Evolutionary conservation across 2,113 vertebrate genomes (phyloP).

Genomic region (Phasianus colchicus): DNA sequence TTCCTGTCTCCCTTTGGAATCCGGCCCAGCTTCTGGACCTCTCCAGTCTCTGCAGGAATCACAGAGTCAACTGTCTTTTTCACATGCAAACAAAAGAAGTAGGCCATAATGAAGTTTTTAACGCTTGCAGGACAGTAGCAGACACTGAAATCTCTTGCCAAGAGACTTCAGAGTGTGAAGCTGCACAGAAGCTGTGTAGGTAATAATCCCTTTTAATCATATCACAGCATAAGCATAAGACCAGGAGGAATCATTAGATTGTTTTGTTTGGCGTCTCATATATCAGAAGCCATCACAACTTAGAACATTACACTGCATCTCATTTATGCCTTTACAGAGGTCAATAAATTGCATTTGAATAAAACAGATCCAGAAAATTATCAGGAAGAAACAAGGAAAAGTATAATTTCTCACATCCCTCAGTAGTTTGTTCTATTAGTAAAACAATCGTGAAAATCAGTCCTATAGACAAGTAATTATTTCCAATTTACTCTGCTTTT

Average conservation of each 20-base stretch:
- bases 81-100: neutral
- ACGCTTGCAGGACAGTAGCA: conserved; percentile 35
- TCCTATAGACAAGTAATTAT: neutral
- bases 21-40: neutral
- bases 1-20: neutral
- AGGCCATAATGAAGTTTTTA: conserved; percentile 38
- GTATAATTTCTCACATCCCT: neutral
- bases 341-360: neutral
- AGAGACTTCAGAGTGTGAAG: conserved; percentile 15
- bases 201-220: conserved; percentile 24
- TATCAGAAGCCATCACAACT: neutral
- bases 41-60: neutral
- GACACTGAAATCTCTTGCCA: conserved; percentile 20
- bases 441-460: neutral
- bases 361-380: neutral
- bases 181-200: conserved; percentile 7
- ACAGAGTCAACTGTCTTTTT: accelerated
- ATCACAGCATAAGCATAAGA: neutral
- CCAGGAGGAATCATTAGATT: neutral
- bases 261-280: neutral
- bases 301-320: neutral
- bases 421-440: neutral
- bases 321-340: neutral
- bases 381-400: neutral
- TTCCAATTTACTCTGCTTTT: neutral